Evolutionary conservation across 2,113 vertebrate genomes (phyloP), one percentile per base, ranked within the genome.

Genomic region (Speoplatyrhinus poulsoni): DNA sequence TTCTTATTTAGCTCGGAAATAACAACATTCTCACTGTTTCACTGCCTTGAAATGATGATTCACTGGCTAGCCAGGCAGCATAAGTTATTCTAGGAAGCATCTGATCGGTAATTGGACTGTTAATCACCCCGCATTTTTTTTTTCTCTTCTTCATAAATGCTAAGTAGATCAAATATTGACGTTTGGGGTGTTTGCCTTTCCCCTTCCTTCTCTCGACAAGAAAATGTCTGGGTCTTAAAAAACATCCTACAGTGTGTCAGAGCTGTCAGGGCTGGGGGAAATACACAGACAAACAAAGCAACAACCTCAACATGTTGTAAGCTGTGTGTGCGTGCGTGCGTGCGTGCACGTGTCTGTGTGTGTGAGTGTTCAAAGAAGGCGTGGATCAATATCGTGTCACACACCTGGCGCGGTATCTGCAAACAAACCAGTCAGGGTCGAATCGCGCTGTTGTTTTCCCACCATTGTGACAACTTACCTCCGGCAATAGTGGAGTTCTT

Each of bases 171-270:
- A 13, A 50, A 50, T 50, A 12, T 6, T n/a, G 8, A n/a, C 16
- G 12, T n/a, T 5, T 32, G 36, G 36, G 36, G 36, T 41, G 36
- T 8, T 41, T 41, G 36, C 7, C 49, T 50, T 50, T 12, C 7
- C 1, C 6, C 1, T 56, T 36, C 4, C 54, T 65, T 58, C 19
- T 63, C 49, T 46, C 47, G 26, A 62, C 62, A 62, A 9, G 53
- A 47, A 11, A 49, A 13, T 6, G 2, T 61, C 71, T 76, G 49
- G 60, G 65, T 55, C 46, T 46, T 16, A 13, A 70, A 36, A 46
- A 33, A 17, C 1, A 13, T n/a, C 65, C 50, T 66, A 48, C 47
- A 62, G 67, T 68, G 53, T 71, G 59, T 57, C 12, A 9, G 10
- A 3, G 33, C 64, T 65, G 56, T 67, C 58, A 59, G 36, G 7